Conservation (phyloP, 2,797 vertebrate genomes). For the Neoniphon sammara region DNA sequence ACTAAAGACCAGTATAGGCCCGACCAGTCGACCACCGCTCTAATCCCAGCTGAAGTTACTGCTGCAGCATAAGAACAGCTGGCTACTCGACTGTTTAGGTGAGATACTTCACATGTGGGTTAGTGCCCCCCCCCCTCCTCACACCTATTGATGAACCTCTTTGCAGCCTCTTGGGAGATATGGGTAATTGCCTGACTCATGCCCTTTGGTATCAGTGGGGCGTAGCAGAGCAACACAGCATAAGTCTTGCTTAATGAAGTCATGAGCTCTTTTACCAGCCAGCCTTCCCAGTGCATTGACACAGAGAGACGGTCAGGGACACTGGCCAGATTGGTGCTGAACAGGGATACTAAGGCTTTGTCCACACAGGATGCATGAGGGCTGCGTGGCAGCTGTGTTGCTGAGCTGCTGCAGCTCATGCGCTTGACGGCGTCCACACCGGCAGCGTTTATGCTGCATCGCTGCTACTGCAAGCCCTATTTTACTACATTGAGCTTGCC, state of each 20-base stretch:
- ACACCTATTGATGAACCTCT: constrained; percentile 26
- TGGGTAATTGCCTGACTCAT: constrained; percentile 53
- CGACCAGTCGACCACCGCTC: constrained; percentile 2
- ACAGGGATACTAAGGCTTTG: not conserved
- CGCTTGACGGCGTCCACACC: no score
- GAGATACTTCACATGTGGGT: constrained; percentile 12
- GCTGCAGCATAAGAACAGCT: not conserved
- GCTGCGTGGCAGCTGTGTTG: no score
- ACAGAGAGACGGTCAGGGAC: not conserved
- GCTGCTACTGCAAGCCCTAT: no score
- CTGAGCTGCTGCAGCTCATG: no score
- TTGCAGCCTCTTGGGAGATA: constrained; percentile 23
- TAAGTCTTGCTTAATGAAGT: constrained; percentile 60
- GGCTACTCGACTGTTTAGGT: not conserved
- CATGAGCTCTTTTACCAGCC: constrained; percentile 37
- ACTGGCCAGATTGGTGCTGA: not conserved
- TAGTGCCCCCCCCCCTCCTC: not conserved
- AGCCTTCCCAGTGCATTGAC: not conserved
- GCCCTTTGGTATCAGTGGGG: constrained; percentile 55
- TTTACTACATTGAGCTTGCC: no score
- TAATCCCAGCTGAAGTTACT: constrained; percentile 11
- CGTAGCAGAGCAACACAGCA: constrained; percentile 18
- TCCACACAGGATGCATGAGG: no score
- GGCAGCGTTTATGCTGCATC: no score
- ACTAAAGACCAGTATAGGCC: constrained; percentile 36